A percentile compares a stretch with the other conserved stretches of the same genome.
Conservation (phyloP, 2,113 vertebrate genomes). For the Hypanus sabinus region DNA sequence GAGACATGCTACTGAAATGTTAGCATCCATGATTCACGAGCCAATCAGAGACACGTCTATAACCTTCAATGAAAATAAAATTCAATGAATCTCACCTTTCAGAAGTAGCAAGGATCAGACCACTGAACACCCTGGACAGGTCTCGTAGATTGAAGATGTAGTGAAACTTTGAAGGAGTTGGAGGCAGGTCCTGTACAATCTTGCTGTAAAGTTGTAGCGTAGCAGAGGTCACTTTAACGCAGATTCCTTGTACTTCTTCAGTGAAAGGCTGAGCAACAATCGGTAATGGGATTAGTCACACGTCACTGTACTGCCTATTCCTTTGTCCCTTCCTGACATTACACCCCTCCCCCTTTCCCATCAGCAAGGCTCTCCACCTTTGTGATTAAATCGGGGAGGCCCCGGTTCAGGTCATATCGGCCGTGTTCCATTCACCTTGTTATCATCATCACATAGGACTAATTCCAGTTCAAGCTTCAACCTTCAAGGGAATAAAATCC, state of each 20-base stretch:
- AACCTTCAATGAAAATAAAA: not conserved
- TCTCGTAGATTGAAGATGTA: conserved; percentile 95
- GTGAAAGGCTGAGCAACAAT: conserved; percentile 62
- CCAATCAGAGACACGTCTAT: not conserved
- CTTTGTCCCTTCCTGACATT: not conserved
- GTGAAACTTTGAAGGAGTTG: conserved; percentile 93
- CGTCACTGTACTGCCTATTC: not conserved
- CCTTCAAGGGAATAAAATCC: no score
- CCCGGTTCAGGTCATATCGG: no score
- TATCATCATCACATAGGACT: no score
- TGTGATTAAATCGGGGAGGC: no score
- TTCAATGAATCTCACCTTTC: conserved; percentile 62
- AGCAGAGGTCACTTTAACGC: conserved; percentile 70
- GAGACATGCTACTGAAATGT: not conserved
- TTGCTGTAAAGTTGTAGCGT: conserved; percentile 76
- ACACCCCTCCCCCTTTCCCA: no score
- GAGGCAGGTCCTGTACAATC: conserved; percentile 76
- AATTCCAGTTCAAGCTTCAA: no score
- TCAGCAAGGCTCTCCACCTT: not conserved
- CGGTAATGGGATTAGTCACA: not conserved
- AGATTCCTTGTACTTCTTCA: conserved; percentile 60
- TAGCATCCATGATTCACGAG: not conserved
- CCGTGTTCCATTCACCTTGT: no score
- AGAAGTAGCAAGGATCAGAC: conserved; percentile 71
- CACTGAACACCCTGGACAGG: conserved; percentile 79